Evolutionary conservation across 2,113 vertebrate species (phyloP).

Genomic region (Rhynchomys soricoides): DNA sequence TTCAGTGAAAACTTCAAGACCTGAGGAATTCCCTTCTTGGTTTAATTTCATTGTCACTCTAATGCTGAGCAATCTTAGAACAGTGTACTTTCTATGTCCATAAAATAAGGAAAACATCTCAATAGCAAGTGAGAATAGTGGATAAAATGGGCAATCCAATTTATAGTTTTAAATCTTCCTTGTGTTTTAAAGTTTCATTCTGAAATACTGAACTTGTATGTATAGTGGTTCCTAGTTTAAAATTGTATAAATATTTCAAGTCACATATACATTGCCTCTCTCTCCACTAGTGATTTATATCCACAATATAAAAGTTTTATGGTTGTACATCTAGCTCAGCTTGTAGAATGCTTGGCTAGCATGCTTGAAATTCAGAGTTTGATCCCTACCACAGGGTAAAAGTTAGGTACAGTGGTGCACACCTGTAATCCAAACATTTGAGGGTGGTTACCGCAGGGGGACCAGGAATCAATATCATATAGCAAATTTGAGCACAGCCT

Average conservation of each 20-base stretch:
- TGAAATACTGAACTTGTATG: neutral
- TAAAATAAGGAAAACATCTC: neutral
- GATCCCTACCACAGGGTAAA: neutral
- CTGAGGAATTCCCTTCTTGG: constrained; percentile 47
- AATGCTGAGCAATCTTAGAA: constrained; percentile 36
- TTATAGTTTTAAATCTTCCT: constrained; percentile 26
- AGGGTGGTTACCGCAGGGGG: neutral
- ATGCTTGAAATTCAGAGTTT: neutral
- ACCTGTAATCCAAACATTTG: neutral
- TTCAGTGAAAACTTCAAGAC: neutral
- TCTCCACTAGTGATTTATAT: neutral
- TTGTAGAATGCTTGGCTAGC: neutral
- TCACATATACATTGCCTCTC: neutral
- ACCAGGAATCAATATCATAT: neutral
- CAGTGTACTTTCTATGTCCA: neutral
- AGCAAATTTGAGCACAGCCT: neutral
- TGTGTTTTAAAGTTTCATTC: neutral
- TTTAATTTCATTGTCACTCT: neutral
- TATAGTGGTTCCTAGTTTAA: neutral
- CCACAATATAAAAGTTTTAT: neutral
- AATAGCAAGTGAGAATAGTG: neutral
- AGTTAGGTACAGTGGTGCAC: neutral
- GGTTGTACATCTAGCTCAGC: neutral
- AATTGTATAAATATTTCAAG: neutral
- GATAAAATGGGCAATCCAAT: neutral